Evolutionary conservation across 2,888 invertebrate genomes (phyloP).

Genomic region (Pecten maximus): DNA sequence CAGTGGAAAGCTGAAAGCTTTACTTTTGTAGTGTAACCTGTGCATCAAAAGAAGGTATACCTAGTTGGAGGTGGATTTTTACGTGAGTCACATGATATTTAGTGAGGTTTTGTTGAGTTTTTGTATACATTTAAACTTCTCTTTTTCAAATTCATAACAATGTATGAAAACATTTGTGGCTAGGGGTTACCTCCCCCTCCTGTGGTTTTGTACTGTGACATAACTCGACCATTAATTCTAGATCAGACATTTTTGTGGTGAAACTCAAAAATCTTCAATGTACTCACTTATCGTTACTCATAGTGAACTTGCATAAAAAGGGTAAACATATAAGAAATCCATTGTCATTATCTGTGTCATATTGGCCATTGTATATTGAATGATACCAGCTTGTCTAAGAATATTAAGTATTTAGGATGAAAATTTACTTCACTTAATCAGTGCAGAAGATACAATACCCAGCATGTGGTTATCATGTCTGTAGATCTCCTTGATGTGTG

Average conservation of each 20-base stretch:
- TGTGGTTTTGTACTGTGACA: not conserved
- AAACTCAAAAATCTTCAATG: conserved; percentile 9
- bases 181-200: not conserved
- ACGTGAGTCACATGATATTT: not conserved
- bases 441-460: no score
- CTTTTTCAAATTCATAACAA: not conserved
- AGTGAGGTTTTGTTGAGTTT: not conserved
- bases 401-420: no score
- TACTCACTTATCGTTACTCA: not conserved
- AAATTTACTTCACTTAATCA: no score
- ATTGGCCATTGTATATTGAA: no score
- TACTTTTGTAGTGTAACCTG: not conserved
- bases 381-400: no score
- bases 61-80: not conserved
- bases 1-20: not conserved
- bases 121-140: not conserved
- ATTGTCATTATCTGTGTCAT: not conserved
- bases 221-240: not conserved
- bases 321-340: not conserved
- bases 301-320: not conserved
- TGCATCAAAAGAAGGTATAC: not conserved
- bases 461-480: no score
- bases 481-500: no score
- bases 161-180: not conserved
- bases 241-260: conserved; percentile 30